Evolutionary conservation across 2,113 vertebrate genomes (phyloP).

Genomic region (Porphyrio hochstetteri): DNA sequence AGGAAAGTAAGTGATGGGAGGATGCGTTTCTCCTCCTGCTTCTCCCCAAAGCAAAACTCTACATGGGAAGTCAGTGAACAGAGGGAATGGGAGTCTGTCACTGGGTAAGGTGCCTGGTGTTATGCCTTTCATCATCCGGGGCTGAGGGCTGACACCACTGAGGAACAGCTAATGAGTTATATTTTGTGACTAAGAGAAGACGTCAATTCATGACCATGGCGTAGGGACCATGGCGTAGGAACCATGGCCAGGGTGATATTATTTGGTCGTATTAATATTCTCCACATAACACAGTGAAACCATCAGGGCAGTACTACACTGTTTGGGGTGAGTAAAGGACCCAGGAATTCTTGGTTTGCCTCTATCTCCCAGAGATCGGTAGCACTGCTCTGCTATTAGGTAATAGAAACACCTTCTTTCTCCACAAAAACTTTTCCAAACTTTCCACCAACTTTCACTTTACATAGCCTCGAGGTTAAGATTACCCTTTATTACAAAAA

Average conservation of each 20-base stretch:
- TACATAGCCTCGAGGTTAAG: background rate
- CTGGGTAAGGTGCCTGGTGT: background rate
- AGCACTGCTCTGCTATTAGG: background rate
- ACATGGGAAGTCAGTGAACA: background rate
- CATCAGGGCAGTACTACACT: background rate
- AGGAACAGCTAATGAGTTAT: background rate
- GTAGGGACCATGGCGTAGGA: too few species aligned
- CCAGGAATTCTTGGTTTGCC: background rate
- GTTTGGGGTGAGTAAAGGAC: background rate
- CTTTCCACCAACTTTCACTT: background rate
- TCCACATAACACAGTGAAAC: background rate
- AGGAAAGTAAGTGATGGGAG: background rate
- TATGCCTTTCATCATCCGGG: background rate
- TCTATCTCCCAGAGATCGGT: background rate
- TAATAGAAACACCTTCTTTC: background rate
- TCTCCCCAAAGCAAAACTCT: background rate
- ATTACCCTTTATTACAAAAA: background rate
- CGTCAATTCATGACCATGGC: background rate
- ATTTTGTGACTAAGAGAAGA: background rate
- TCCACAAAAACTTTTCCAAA: background rate
- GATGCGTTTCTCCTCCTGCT: background rate
- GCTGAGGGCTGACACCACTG: background rate
- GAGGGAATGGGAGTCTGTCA: background rate
- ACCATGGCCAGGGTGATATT: background rate
- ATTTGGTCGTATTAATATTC: background rate